Base-by-base conservation (phyloP, 37 sponge, comb jelly and placozoan genomes). In the Cliona cf. orientalis region DNA sequence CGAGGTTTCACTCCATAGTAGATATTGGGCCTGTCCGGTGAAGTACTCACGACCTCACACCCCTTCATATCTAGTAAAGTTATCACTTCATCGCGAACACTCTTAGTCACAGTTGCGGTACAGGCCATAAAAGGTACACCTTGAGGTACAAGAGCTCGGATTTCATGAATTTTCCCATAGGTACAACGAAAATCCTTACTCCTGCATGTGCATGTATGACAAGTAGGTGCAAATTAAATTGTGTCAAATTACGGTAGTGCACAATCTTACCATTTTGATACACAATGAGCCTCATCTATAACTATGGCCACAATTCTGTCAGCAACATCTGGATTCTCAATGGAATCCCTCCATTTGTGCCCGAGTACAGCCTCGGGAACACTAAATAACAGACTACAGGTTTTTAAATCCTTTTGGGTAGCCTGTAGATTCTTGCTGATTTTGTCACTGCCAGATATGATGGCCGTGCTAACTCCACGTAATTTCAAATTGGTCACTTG, bases 21-120 rank as follows among this genome's bases (percentile, higher is more conserved):
- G 33, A 78, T 85, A 39, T 85, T 85, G 14, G 86, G 86, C 35
- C 71, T 43, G 62, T 85, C 71, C 25, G 86, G 86, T 45, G 71
- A 85, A 29, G 39, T 56, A 37, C 25, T 28, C 28, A 65, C 43
- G 31, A 70, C 7, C 34, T 57, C 59, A 57, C 72, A 80, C 21
- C 33, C 79, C 3, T 38, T 46, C 79, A 78, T 53, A 5, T 77
- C 78, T 39, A 63, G 78, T n/a, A 14, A 42, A 22, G 38, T 22
- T 2, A 78, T 63, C 33, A 78, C 67, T 65, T 78, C 49, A 17
- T 78, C 25, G n/a, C 67, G 40, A 22, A 78, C 33, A 23, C 1
- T 65, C 25, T 65, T 0, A 7, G 79, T 78, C 43, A 41, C 79
- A 22, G 66, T 78, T 23, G 76, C 84, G 0, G 84, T 76, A 58